Conservation (phyloP, 2,797 vertebrate species). For the Scyliorhinus canicula region DNA sequence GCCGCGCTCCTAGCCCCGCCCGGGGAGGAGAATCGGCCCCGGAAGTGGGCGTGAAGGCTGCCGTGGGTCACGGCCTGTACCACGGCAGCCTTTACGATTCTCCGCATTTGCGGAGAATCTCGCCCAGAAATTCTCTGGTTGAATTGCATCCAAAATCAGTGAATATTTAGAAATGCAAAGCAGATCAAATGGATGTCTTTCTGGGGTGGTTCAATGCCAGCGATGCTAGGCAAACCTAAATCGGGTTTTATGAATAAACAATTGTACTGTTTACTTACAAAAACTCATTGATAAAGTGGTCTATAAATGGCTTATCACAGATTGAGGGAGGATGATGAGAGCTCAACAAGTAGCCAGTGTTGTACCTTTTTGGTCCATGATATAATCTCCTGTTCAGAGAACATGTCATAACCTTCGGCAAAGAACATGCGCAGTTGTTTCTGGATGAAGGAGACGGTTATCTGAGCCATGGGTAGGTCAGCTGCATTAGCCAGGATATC, state of each 20-base stretch:
- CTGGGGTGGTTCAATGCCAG: neutral
- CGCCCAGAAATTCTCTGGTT: too few species aligned
- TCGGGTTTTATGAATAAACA: neutral
- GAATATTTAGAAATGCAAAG: neutral
- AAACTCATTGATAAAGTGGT: neutral
- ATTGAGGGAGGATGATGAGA: neutral
- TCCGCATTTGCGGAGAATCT: too few species aligned
- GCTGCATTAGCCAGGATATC: slow-evolving; percentile 83
- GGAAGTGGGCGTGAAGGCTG: too few species aligned
- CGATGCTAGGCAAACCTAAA: neutral
- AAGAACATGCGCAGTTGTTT: slow-evolving; percentile 71
- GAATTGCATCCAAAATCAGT: neutral
- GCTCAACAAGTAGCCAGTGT: neutral
- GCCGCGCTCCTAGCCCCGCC: too few species aligned
- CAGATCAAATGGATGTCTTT: neutral
- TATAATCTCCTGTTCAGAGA: slow-evolving; percentile 61
- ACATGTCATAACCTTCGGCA: slow-evolving; percentile 62
- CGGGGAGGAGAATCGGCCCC: too few species aligned
- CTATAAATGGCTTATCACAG: neutral
- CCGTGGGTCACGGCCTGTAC: too few species aligned
- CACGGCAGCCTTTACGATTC: too few species aligned
- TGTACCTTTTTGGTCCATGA: slow-evolving; percentile 91
- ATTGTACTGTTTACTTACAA: neutral
- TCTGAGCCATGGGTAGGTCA: slow-evolving; percentile 55
- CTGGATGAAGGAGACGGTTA: slow-evolving; percentile 68